A percentile compares a stretch with the other conserved stretches of the same genome.
phyloP scores from a whole-genome alignment of 2,797 vertebrate genomes.

The Ptychobarbus kaznakovi region DNA sequence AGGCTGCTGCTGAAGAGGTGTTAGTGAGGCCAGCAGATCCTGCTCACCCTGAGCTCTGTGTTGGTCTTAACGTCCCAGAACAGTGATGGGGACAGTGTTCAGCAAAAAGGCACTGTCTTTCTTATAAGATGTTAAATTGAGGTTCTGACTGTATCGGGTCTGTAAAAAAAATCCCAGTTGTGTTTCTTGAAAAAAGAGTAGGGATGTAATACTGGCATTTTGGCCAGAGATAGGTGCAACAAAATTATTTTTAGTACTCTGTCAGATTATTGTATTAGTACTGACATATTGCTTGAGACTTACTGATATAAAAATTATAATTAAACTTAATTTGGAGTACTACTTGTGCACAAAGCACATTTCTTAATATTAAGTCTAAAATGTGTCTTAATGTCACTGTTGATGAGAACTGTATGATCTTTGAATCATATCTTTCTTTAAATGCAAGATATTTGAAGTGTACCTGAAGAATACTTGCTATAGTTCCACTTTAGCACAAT shows the following conservation, averaged over 20 bases:
- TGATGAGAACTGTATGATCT: too few species aligned
- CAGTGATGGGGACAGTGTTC: background rate
- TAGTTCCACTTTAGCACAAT: too few species aligned
- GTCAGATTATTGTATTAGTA: background rate
- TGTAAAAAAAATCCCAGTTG: conserved; percentile 2
- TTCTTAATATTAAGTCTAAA: too few species aligned
- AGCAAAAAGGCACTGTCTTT: background rate
- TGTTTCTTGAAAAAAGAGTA: background rate
- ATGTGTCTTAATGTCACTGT: too few species aligned
- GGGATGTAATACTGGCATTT: background rate
- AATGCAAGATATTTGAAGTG: too few species aligned
- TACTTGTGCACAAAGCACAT: too few species aligned
- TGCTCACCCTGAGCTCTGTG: background rate
- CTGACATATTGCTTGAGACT: too few species aligned
- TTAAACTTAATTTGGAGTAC: too few species aligned
- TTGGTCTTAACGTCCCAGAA: background rate
- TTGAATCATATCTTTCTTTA: too few species aligned
- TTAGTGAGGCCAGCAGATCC: conserved; percentile 9
- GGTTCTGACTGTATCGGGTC: background rate
- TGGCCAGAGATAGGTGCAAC: background rate
- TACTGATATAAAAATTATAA: too few species aligned
- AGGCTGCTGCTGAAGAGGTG: background rate
- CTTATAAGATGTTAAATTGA: conserved; percentile 11
- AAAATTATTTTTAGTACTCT: background rate
- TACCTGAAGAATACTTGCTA: too few species aligned